Percentiles rank a stretch among this genome's conserved stretches.
Evolutionary conservation across 2,888 invertebrate species (phyloP).

Genomic region (Thalpophila matura): DNA sequence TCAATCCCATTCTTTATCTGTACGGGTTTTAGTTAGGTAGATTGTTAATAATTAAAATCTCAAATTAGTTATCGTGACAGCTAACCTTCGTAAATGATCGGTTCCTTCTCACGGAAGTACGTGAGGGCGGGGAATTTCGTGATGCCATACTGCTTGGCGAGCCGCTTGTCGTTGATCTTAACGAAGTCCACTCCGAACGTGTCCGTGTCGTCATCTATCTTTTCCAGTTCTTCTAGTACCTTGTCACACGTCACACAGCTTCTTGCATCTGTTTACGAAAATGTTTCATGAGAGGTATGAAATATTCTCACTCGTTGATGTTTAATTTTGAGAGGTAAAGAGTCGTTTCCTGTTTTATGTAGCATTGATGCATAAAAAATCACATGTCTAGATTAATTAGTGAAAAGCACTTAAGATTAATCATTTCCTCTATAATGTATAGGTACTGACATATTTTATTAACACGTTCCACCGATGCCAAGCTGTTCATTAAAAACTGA

Average conservation of each 20-base stretch:
- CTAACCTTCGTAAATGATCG: conserved; percentile 98
- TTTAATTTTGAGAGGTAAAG: not conserved
- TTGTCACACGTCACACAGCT: conserved; percentile 98
- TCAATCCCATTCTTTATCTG: too few relatives aligned
- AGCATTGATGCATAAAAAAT: not conserved
- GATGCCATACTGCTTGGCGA: conserved; percentile 99
- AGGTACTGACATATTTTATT: not conserved
- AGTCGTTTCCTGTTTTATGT: not conserved
- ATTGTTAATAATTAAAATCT: not conserved
- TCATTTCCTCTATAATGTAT: not conserved
- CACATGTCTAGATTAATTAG: conserved; percentile 13
- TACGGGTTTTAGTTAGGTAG: too few relatives aligned
- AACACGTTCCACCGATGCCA: conserved; percentile 33
- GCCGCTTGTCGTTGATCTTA: conserved; percentile 98
- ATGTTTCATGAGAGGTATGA: conserved; percentile 7
- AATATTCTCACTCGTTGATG: conserved; percentile 1
- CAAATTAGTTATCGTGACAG: not conserved
- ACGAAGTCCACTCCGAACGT: conserved; percentile 98
- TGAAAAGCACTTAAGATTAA: not conserved
- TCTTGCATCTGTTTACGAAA: conserved; percentile 93
- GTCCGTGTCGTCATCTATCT: conserved; percentile 98
- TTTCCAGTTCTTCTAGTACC: conserved; percentile 97
- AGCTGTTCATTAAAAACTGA: conserved; percentile 8
- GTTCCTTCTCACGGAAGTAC: conserved; percentile 98
- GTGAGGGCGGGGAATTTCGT: conserved; percentile 98